phyloP scores from a whole-genome alignment of 1,140 invertebrate species.

The Venustaconcha ellipsiformis region DNA sequence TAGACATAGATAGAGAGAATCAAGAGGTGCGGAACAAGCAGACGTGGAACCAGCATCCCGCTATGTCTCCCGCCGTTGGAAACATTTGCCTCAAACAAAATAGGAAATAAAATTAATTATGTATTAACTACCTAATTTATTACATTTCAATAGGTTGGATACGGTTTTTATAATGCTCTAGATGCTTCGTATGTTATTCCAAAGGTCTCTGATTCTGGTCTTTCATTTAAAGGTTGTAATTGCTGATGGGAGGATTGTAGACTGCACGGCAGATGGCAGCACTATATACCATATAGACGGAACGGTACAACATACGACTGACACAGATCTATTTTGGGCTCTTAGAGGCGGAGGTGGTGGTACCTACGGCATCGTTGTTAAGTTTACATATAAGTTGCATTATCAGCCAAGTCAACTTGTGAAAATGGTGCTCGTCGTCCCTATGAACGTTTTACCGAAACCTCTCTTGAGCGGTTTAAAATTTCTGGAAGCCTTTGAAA shows the following conservation, averaged over 20 bases:
- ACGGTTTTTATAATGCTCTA: no score
- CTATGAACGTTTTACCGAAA: constrained; percentile 1
- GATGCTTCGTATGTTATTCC: no score
- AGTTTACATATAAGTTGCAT: constrained; percentile 42
- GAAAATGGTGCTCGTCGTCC: not conserved
- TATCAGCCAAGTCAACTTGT: constrained; percentile 5
- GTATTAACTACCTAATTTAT: no score
- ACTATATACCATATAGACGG: constrained; percentile 1
- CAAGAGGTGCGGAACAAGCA: no score
- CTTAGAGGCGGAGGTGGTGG: constrained; percentile 52
- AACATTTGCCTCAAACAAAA: no score
- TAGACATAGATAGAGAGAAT: not conserved
- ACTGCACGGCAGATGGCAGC: constrained; percentile 8
- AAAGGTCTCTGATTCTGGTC: no score
- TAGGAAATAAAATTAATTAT: no score
- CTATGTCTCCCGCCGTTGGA: no score
- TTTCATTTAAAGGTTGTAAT: constrained; percentile 20
- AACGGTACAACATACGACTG: not conserved
- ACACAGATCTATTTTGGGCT: constrained; percentile 51
- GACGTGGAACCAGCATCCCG: no score
- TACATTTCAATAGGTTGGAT: no score
- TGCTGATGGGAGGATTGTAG: constrained; percentile 33
- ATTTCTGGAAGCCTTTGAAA: constrained; percentile 1
- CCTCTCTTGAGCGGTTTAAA: not conserved
- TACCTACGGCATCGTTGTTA: constrained; percentile 43